A percentile compares a stretch with the other conserved stretches of the same genome.
Evolutionary conservation across 2,888 invertebrate species (phyloP).

Genomic region (Spodoptera picta): DNA sequence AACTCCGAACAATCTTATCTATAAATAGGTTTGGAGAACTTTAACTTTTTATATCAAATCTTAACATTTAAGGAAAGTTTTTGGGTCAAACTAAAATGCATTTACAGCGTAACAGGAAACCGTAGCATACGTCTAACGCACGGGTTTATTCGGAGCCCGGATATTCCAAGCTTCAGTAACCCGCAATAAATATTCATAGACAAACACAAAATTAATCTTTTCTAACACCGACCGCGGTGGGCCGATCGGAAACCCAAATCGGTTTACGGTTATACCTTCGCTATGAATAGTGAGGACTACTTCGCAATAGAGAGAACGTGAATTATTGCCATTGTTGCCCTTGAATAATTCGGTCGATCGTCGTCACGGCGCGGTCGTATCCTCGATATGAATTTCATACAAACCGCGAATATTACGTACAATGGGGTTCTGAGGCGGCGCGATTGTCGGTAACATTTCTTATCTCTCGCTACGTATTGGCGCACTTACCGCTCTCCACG

Average conservation of each 20-base stretch:
- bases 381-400: slow-evolving; percentile 71
- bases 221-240: slow-evolving; percentile 46
- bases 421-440: slow-evolving; percentile 67
- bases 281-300: slow-evolving; percentile 43
- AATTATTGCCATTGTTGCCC: slow-evolving; percentile 62
- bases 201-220: slow-evolving; percentile 58
- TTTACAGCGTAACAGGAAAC: slow-evolving; percentile 35
- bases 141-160: slow-evolving; percentile 33
- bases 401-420: slow-evolving; percentile 68
- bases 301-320: slow-evolving; percentile 53
- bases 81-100: slow-evolving; percentile 36
- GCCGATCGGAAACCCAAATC: slow-evolving; percentile 55
- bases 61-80: slow-evolving; percentile 22
- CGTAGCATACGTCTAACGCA: slow-evolving; percentile 34
- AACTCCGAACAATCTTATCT: slow-evolving; percentile 16
- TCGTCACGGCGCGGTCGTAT: slow-evolving; percentile 50
- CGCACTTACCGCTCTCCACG: slow-evolving; percentile 72
- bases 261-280: slow-evolving; percentile 53
- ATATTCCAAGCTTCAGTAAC: slow-evolving; percentile 33
- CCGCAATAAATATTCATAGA: slow-evolving; percentile 56
- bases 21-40: neutral
- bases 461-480: slow-evolving; percentile 75
- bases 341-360: slow-evolving; percentile 61
- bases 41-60: slow-evolving; percentile 1
- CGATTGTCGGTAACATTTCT: slow-evolving; percentile 77